These are phyloP conservation scores for Cecidostiba fungosa DNA, from an alignment of 2,888 invertebrate species.

Conservation along the genomic window DNA sequence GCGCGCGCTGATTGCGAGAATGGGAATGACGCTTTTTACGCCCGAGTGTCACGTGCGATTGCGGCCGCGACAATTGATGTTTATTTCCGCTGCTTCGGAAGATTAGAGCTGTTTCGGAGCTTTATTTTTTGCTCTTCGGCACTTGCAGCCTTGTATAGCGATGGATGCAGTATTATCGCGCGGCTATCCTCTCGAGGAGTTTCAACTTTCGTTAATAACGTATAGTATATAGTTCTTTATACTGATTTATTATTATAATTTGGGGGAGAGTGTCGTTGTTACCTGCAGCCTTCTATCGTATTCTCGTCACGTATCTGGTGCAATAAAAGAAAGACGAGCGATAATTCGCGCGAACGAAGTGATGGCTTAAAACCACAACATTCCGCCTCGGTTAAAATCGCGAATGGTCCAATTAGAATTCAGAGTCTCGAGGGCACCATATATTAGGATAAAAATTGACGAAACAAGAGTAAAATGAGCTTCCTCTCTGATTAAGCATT, in stretches of 20 bases:
- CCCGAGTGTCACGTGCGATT: constrained; percentile 50
- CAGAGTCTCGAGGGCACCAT: not conserved
- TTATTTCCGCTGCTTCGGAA: constrained; percentile 29
- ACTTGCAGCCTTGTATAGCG: not conserved
- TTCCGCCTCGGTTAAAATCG: not conserved
- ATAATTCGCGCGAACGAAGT: constrained; percentile 1
- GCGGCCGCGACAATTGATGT: constrained; percentile 45
- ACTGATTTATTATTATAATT: not conserved
- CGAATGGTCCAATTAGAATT: not conserved
- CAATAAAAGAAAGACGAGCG: not conserved
- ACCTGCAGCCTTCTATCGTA: not conserved
- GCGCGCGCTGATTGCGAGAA: constrained; percentile 40
- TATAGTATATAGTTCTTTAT: not conserved
- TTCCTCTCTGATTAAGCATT: constrained; percentile 27
- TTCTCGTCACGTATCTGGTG: not conserved
- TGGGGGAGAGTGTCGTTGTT: not conserved
- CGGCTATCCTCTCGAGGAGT: not conserved
- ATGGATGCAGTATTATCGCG: not conserved
- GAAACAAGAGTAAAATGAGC: constrained; percentile 6
- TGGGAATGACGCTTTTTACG: constrained; percentile 48
- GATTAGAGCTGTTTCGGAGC: constrained; percentile 17
- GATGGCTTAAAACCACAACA: constrained; percentile 9
- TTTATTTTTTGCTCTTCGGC: not conserved
- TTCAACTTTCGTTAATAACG: not conserved
- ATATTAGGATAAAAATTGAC: not conserved